phyloP scores from a whole-genome alignment of 1,140 invertebrate genomes.

The Pentalonia nigronervosa region DNA sequence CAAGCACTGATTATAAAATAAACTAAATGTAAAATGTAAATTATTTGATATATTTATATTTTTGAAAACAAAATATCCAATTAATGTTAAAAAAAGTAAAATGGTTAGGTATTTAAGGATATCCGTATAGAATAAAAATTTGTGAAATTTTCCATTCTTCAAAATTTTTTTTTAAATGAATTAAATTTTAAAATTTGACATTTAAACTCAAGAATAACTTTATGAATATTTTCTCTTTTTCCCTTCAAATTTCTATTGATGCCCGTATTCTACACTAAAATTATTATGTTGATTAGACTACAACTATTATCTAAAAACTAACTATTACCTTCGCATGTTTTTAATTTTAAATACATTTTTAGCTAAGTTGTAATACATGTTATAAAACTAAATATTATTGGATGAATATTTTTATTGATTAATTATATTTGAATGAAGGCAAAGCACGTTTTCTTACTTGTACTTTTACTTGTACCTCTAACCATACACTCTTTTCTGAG shows the following conservation, averaged over 20 bases:
- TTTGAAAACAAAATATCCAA: neutral
- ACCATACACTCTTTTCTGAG: constrained; percentile 93
- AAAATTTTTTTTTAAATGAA: neutral
- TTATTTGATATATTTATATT: constrained; percentile 7
- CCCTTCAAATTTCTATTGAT: neutral
- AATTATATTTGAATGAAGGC: constrained; percentile 30
- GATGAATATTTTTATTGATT: neutral
- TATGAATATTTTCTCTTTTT: neutral
- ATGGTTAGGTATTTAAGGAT: neutral
- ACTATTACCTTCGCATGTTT: neutral
- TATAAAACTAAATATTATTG: neutral
- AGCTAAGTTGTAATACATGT: neutral
- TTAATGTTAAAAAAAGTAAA: neutral
- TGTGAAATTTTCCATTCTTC: neutral
- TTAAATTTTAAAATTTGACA: too few species aligned
- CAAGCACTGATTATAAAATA: neutral
- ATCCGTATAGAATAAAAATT: neutral
- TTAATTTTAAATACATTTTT: neutral
- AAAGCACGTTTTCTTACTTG: constrained; percentile 45
- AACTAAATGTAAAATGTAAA: neutral
- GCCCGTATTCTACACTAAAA: neutral
- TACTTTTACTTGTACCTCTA: constrained; percentile 74
- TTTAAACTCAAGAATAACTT: neutral
- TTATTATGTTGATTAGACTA: neutral
- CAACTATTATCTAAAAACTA: neutral